These are phyloP conservation scores for Squalus acanthias DNA, from an alignment of 2,797 vertebrate genomes.

Conservation along the genomic window DNA sequence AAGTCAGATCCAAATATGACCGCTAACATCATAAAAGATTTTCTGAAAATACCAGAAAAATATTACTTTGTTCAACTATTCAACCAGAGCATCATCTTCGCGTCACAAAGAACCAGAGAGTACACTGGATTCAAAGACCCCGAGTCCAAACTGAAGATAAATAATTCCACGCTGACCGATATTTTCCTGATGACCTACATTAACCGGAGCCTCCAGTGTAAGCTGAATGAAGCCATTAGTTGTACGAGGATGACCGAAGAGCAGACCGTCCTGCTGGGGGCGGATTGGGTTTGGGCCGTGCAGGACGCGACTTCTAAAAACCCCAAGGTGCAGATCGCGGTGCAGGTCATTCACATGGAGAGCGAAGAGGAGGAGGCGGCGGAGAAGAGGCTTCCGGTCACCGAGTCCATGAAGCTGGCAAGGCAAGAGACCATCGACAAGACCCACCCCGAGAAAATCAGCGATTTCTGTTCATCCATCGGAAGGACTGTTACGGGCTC, in stretches of 20 bases:
- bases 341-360: constrained; percentile 56
- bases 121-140: constrained; percentile 62
- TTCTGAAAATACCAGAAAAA: constrained; percentile 44
- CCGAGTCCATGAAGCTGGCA: constrained; percentile 54
- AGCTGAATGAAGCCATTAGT: constrained; percentile 54
- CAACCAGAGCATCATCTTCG: constrained; percentile 53
- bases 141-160: constrained; percentile 55
- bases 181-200: constrained; percentile 69
- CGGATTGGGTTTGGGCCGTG: constrained; percentile 66
- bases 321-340: constrained; percentile 59
- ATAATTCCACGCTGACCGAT: constrained; percentile 51
- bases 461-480: constrained; percentile 61
- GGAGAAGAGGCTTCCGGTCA: constrained; percentile 43
- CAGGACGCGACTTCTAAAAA: constrained; percentile 57
- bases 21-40: constrained; percentile 43
- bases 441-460: constrained; percentile 54
- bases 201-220: constrained; percentile 51
- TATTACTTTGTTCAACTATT: constrained; percentile 53
- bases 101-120: constrained; percentile 56
- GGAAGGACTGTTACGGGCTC: constrained; percentile 64
- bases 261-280: constrained; percentile 62
- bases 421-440: constrained; percentile 48
- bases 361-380: not conserved
- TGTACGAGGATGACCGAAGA: constrained; percentile 61
- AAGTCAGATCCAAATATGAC: not conserved